Conservation (phyloP, 2,888 invertebrate genomes). For the Drosophila atroscutellata region DNA sequence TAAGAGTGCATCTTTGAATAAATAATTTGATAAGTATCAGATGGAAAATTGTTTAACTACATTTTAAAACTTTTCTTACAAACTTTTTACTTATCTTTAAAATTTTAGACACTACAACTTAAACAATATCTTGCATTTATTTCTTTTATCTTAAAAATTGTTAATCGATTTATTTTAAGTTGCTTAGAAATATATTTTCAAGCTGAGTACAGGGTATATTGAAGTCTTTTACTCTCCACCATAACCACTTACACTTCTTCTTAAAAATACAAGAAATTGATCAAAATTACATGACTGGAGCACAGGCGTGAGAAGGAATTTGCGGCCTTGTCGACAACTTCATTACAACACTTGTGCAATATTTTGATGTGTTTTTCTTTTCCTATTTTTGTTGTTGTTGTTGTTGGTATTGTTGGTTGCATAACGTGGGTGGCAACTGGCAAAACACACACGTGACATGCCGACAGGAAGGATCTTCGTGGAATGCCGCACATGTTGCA, state of each 20-base stretch:
- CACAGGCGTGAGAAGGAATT: slow-evolving; percentile 71
- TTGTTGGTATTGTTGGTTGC: slow-evolving; percentile 27
- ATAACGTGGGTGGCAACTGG: slow-evolving; percentile 68
- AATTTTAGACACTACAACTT: background rate
- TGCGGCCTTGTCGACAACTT: slow-evolving; percentile 60
- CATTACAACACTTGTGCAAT: slow-evolving; percentile 51
- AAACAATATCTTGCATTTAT: background rate
- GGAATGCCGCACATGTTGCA: slow-evolving; percentile 30
- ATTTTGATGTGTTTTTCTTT: slow-evolving; percentile 17
- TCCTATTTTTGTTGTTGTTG: background rate
- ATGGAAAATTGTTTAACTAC: background rate
- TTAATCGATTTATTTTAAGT: no score
- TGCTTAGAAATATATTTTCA: background rate
- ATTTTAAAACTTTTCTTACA: background rate
- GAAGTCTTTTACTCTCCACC: background rate
- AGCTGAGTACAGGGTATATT: slow-evolving; percentile 1
- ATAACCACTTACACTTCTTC: background rate
- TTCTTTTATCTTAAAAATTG: no score
- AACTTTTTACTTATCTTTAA: background rate
- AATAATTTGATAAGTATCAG: background rate
- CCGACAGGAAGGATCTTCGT: slow-evolving; percentile 52
- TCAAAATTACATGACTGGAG: slow-evolving; percentile 19
- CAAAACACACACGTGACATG: slow-evolving; percentile 66
- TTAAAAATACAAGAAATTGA: background rate
- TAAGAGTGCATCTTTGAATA: background rate